Conservation (phyloP, 1,140 invertebrate genomes). For the Phthorimaea operculella region DNA sequence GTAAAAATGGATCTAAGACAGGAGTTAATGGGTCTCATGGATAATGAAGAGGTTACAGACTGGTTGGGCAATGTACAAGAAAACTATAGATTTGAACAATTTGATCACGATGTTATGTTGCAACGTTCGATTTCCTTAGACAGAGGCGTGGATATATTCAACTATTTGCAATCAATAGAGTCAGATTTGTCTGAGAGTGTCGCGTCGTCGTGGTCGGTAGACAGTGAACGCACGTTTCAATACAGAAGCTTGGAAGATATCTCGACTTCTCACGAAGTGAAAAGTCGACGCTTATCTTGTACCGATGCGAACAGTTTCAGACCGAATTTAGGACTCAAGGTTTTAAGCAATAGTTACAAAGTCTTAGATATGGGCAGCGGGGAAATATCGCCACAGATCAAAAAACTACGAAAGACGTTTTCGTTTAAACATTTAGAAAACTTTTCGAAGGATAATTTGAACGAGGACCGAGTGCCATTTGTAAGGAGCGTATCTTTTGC, state of each 20-base stretch:
- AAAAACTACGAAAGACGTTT: slow-evolving; percentile 43
- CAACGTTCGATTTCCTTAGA: slow-evolving; percentile 55
- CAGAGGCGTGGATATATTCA: slow-evolving; percentile 48
- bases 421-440: slow-evolving; percentile 23
- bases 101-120: slow-evolving; percentile 46
- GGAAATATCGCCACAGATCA: slow-evolving; percentile 41
- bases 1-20: slow-evolving; percentile 42
- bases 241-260: slow-evolving; percentile 58
- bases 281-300: slow-evolving; percentile 53
- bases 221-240: slow-evolving; percentile 34
- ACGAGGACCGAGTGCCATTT: slow-evolving; percentile 18
- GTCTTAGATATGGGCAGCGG: slow-evolving; percentile 32
- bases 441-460: slow-evolving; percentile 33
- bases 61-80: slow-evolving; percentile 50
- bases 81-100: slow-evolving; percentile 35
- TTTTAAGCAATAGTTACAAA: slow-evolving; percentile 46
- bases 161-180: slow-evolving; percentile 39
- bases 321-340: slow-evolving; percentile 30
- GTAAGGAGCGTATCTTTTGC: slow-evolving; percentile 30
- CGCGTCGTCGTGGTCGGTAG: slow-evolving; percentile 38
- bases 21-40: slow-evolving; percentile 40
- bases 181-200: slow-evolving; percentile 32
- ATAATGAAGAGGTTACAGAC: slow-evolving; percentile 38
- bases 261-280: slow-evolving; percentile 48
- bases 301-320: slow-evolving; percentile 30